phyloP scores from a whole-genome alignment of 2,113 vertebrate genomes.

The Nyctereutes procyonoides region DNA sequence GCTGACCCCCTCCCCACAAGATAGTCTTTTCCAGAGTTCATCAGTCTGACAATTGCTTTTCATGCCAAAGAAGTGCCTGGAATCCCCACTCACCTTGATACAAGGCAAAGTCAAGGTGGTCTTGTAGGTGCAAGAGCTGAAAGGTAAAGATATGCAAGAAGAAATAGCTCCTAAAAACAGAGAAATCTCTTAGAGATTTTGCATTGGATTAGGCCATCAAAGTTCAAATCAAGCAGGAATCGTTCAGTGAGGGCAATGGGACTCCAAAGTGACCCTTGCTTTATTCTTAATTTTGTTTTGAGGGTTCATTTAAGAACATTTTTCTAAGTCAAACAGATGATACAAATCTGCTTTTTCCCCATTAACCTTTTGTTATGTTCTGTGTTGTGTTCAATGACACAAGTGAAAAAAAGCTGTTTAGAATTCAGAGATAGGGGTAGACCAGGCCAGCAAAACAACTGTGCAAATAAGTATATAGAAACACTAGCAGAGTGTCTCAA shows the following conservation, averaged over 20 bases:
- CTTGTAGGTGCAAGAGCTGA: neutral
- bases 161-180: neutral
- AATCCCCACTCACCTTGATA: neutral
- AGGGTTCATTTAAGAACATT: slow-evolving; percentile 6
- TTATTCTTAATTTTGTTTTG: neutral
- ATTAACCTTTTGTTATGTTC: neutral
- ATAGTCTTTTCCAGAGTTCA: neutral
- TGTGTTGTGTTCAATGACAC: neutral
- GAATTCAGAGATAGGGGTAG: neutral
- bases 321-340: neutral
- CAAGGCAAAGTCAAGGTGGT: neutral
- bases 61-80: neutral
- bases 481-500: slow-evolving; percentile 22
- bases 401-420: neutral
- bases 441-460: neutral
- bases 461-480: slow-evolving; percentile 33
- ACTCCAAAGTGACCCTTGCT: neutral
- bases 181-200: neutral
- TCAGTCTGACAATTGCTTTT: neutral
- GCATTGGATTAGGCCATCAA: neutral
- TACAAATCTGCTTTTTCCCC: neutral
- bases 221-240: neutral
- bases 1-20: neutral
- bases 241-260: neutral
- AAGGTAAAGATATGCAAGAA: neutral